Percentiles rank a stretch among this genome's conserved stretches.
Evolutionary conservation across 2,113 vertebrate species (phyloP).

Genomic region (Paratilapia polleni): DNA sequence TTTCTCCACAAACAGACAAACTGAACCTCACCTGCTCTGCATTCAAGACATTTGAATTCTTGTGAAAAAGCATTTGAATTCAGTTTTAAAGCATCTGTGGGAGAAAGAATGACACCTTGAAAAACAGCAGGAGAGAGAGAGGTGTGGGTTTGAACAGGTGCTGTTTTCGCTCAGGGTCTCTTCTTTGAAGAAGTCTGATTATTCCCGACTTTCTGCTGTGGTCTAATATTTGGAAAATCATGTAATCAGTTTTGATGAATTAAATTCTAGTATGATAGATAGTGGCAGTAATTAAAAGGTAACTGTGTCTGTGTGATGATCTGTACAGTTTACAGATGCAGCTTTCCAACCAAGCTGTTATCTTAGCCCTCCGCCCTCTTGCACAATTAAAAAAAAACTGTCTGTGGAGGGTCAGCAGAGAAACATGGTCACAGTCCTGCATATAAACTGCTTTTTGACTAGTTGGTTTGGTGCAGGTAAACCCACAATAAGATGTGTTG

Average conservation of each 20-base stretch:
- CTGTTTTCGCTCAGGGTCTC: background rate
- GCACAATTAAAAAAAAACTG: background rate
- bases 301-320: background rate
- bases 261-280: too few relatives aligned
- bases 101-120: background rate
- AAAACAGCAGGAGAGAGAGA: background rate
- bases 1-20: conserved; percentile 20
- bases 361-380: background rate
- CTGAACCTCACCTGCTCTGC: conserved; percentile 5
- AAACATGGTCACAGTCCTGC: too few relatives aligned
- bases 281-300: background rate
- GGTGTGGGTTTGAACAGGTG: conserved; percentile 9
- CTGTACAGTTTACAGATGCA: background rate
- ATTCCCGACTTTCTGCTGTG: background rate
- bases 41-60: conserved; percentile 18
- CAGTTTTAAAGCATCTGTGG: conserved; percentile 14
- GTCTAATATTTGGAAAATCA: background rate
- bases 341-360: background rate
- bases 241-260: background rate
- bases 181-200: background rate
- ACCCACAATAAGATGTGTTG: too few relatives aligned
- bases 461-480: too few relatives aligned
- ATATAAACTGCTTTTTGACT: too few relatives aligned
- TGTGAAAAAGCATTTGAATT: conserved; percentile 20
- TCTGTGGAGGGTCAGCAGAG: background rate